phyloP scores from a whole-genome alignment of 2,113 vertebrate species.

The Oryctolagus cuniculus region DNA sequence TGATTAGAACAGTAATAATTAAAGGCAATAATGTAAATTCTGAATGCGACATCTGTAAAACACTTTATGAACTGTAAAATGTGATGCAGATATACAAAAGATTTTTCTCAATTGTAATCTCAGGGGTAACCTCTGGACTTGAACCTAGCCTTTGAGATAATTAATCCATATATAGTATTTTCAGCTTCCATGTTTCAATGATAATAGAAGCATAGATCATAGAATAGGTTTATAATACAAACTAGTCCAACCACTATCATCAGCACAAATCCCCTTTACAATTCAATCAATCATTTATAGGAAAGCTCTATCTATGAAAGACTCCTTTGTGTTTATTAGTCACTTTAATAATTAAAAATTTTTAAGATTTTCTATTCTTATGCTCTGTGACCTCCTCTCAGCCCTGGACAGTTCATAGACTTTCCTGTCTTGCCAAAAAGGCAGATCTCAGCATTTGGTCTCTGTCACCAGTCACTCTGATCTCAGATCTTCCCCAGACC shows the following conservation, averaged over 20 bases:
- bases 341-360: neutral
- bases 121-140: neutral
- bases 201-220: neutral
- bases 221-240: constrained; percentile 16
- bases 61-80: neutral
- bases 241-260: neutral
- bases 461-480: neutral
- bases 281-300: neutral
- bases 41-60: neutral
- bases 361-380: neutral
- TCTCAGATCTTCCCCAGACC: neutral
- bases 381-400: fast-evolving
- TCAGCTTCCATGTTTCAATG: neutral
- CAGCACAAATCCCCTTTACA: neutral
- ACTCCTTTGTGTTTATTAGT: neutral
- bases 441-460: neutral
- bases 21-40: constrained; percentile 22
- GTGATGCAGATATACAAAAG: neutral
- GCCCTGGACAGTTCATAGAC: neutral
- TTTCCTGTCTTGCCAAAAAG: neutral
- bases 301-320: constrained; percentile 10
- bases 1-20: constrained; percentile 27
- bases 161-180: neutral
- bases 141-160: constrained; percentile 40
- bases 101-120: neutral